Base-by-base conservation (phyloP, 1,140 invertebrate genomes). In the Calosoma granatense region DNA sequence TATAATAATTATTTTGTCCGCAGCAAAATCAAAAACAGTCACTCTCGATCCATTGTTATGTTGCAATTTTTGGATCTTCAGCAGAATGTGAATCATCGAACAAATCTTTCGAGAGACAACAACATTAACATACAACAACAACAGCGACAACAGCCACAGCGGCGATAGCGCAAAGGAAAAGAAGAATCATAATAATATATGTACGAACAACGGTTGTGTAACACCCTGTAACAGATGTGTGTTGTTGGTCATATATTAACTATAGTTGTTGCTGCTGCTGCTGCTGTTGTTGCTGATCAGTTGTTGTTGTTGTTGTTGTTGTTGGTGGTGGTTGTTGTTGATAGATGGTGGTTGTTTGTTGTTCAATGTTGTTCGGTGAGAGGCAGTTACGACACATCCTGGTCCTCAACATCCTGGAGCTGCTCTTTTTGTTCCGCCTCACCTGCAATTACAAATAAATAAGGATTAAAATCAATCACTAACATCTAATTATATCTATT, bases 331-430 rank as follows among this genome's bases (percentile, higher is more conserved):
- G 6, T n/a, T 9, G 26, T 36, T 36, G 26, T 36, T 36, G 6
- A 9, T 36, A 36, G 6, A 9, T 36, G 6, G n/a, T 9, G 6
- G 6, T 36, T 36, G 6, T 36, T 36, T 36, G 6, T 9, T 36
- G 26, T 36, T 36, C n/a, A 9, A 36, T 36, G 26, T 9, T n/a
- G 26, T n/a, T 36, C n/a, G 6, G 26, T 36, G 26, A 36, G 26
- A 9, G 41, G 41, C 6, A 71, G 65, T 92, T 91, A 92, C 85
- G 88, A 91, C 74, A 91, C 89, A 77, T 92, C 89, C 78, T 94
- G 90, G 75, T 92, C 90, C 76, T 95, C 92, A 67, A 86, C 87
- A 75, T 94, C 91, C 74, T 92, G 90, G 69, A 90, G 80, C 73
- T 87, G 83, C 74, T 90, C 88, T 74, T 92, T 92, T 63, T 85